phyloP scores from a whole-genome alignment of 2,888 invertebrate species.

The Diadromus collaris region DNA sequence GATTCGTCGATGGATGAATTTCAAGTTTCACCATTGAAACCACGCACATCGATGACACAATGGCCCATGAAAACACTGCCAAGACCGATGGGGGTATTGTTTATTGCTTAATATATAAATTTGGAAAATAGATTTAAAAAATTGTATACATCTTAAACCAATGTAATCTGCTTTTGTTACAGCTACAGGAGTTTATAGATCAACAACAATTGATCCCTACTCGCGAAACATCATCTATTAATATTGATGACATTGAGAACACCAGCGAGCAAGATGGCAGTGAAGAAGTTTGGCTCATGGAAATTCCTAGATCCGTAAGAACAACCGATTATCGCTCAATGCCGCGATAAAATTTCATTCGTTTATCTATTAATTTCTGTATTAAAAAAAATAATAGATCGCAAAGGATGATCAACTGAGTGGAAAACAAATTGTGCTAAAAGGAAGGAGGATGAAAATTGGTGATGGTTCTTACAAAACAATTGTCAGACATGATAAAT shows the following conservation, averaged over 20 bases:
- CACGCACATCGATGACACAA: neutral
- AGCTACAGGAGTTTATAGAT: conserved; percentile 65
- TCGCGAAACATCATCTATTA: conserved; percentile 29
- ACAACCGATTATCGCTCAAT: neutral
- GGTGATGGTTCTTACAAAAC: conserved; percentile 61
- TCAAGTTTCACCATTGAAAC: conserved; percentile 3
- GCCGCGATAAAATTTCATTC: neutral
- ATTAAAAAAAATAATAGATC: conserved; percentile 11
- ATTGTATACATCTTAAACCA: neutral
- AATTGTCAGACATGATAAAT: conserved; percentile 40
- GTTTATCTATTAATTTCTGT: conserved; percentile 6
- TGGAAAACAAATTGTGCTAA: conserved; percentile 61
- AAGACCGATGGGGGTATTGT: conserved; percentile 31
- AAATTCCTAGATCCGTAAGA: conserved; percentile 66
- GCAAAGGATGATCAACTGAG: conserved; percentile 46
- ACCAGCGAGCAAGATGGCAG: conserved; percentile 56
- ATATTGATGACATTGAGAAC: conserved; percentile 48
- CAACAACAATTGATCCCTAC: conserved; percentile 54
- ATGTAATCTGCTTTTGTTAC: conserved; percentile 10
- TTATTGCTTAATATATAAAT: neutral
- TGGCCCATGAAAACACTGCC: neutral
- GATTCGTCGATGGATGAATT: neutral
- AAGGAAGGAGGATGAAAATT: conserved; percentile 60
- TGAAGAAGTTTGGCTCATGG: conserved; percentile 67
- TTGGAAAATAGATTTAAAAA: neutral